phyloP scores from a whole-genome alignment of 2,113 vertebrate genomes.

The Sturnira hondurensis region DNA sequence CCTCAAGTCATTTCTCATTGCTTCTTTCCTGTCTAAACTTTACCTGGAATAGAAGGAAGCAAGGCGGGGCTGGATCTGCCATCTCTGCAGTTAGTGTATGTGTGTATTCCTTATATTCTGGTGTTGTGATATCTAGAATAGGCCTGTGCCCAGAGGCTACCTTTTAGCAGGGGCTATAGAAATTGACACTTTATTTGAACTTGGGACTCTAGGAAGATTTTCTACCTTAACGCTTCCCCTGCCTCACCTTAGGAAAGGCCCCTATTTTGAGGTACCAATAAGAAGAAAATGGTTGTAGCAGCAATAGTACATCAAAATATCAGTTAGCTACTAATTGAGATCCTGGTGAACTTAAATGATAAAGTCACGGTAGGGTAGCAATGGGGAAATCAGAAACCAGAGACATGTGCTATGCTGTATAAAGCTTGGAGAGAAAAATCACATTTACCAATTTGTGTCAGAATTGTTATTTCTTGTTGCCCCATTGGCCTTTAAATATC shows the following conservation, averaged over 20 bases:
- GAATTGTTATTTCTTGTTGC: not conserved
- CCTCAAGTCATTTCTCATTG: not conserved
- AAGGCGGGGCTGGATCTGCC: not conserved
- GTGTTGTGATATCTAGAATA: not conserved
- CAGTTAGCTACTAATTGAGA: not conserved
- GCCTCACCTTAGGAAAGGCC: not conserved
- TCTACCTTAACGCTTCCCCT: not conserved
- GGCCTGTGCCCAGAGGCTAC: not conserved
- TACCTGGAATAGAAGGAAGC: not conserved
- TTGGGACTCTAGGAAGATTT: not conserved
- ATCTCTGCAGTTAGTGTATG: not conserved
- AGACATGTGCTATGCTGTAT: not conserved
- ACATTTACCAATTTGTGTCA: not conserved
- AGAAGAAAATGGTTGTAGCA: not conserved
- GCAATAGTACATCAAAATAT: not conserved
- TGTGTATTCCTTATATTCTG: constrained; percentile 15
- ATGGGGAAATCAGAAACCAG: not conserved
- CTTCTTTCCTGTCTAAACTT: constrained; percentile 27
- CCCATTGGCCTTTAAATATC: not conserved
- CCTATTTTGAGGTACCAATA: not conserved
- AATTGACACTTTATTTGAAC: not conserved
- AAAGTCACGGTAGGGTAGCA: not conserved
- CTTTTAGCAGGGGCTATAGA: not conserved
- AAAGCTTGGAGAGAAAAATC: not conserved
- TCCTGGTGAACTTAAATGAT: constrained; percentile 3